A percentile compares a stretch with the other conserved stretches of the same genome.
Evolutionary conservation across 23 tunicate species (phyloP).

Genomic region (Clavelina lepadiformis): DNA sequence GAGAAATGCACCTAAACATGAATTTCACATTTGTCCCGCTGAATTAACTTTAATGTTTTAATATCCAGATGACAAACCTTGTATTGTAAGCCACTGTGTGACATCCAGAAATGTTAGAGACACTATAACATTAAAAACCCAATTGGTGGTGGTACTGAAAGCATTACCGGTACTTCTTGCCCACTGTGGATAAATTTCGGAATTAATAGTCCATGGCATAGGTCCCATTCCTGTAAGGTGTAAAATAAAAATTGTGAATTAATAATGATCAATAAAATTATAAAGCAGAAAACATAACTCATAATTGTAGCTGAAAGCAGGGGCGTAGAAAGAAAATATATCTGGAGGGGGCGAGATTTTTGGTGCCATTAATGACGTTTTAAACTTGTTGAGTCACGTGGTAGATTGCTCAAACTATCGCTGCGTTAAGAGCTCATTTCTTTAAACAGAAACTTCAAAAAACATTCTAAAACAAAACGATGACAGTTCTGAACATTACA

Average conservation of each 20-base stretch:
- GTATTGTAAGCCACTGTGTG: constrained; percentile 50
- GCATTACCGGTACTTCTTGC: constrained; percentile 80
- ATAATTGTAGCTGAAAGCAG: too few relatives aligned
- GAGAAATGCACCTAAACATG: constrained; percentile 67
- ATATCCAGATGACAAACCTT: constrained; percentile 22
- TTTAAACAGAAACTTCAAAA: too few relatives aligned
- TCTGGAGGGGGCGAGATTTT: too few relatives aligned
- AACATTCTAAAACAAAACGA: too few relatives aligned
- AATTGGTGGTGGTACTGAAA: constrained; percentile 74
- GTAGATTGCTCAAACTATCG: too few relatives aligned
- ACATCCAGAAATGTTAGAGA: constrained; percentile 87
- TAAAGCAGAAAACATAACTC: too few relatives aligned
- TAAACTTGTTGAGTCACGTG: too few relatives aligned
- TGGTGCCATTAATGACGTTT: too few relatives aligned
- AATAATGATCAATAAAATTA: too few relatives aligned
- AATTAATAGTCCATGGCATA: constrained; percentile 95
- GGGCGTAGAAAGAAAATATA: too few relatives aligned
- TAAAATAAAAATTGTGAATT: not conserved
- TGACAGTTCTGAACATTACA: too few relatives aligned
- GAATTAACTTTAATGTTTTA: not conserved
- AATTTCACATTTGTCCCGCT: constrained; percentile 1
- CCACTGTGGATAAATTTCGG: constrained; percentile 97
- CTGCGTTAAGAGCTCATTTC: too few relatives aligned
- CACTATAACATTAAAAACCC: constrained; percentile 78
- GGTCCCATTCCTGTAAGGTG: constrained; percentile 76